Evolutionary conservation across 2,797 vertebrate species (phyloP).

Genomic region (Argya squamiceps): DNA sequence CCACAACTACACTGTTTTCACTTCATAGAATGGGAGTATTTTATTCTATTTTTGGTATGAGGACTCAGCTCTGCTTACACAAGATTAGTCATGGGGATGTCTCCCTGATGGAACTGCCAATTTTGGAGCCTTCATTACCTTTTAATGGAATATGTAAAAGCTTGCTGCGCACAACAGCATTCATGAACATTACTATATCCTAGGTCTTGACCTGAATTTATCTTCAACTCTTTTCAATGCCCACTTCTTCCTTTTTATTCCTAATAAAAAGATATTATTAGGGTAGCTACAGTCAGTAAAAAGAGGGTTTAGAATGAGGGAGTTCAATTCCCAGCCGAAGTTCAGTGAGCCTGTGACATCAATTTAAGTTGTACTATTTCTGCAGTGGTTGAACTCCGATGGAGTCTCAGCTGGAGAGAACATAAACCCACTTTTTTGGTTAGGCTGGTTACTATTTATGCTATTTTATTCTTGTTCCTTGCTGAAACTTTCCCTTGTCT

Average conservation of each 20-base stretch:
- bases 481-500: background rate
- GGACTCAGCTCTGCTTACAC: background rate
- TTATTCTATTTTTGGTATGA: background rate
- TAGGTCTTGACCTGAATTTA: background rate
- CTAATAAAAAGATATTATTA: background rate
- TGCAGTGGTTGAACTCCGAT: background rate
- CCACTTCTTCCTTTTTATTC: background rate
- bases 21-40: background rate
- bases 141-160: background rate
- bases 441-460: background rate
- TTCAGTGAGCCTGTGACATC: background rate
- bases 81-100: background rate
- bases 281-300: background rate
- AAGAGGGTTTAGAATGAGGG: background rate
- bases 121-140: background rate
- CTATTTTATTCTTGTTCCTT: background rate
- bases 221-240: background rate
- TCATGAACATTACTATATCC: background rate
- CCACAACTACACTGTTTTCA: background rate
- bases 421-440: background rate
- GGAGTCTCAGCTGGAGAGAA: background rate
- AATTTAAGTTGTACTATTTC: background rate
- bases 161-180: background rate
- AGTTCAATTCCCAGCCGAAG: background rate
- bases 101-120: background rate